Evolutionary conservation across 2,888 invertebrate species (phyloP), one percentile per base, ranked within the genome.

Genomic region (Camponotus fellah): DNA sequence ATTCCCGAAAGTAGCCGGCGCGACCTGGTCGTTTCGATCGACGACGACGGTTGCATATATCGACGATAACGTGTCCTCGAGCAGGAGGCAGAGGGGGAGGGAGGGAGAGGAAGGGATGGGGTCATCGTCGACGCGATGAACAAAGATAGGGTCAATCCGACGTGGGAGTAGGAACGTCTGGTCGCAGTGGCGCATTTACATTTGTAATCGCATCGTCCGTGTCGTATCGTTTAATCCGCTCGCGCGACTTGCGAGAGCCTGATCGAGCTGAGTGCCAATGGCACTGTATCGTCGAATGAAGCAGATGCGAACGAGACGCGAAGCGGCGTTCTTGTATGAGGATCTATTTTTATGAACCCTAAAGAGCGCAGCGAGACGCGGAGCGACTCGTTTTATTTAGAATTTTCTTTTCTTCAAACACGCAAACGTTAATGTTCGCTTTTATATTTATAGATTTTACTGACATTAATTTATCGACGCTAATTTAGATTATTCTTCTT

Each of bases 91-190:
- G 0, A 14, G 37, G 46, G 75, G 86, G 43, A 10, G 10, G 10
- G 43, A 10, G 43, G 43, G 2, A 10, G 10, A 34, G 0, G 2
- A 46, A 14, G n/a, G 21, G 0, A 14, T 26, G 32, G 46, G 79
- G 87, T 90, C 89, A 85, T 56, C 69, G 71, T 43, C 80, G 80
- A 88, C 60, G 66, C 87, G 84, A 34, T 76, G 87, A 90, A 91
- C 87, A 89, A 92, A 88, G 91, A 89, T 85, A 83, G 87, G 91
- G 91, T 92, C 92, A 90, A 91, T 88, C 81, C 62, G 43, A 91
- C 91, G 89, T 90, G 89, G 86, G 89, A 90, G 88, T 87, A 82
- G 66, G 49, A 80, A 71, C 80, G 89, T 90, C 87, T 87, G 88
- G 89, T 88, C 88, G 77, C 74, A 85, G 77, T 74, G 83, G 82